Conservation (phyloP, 1,140 invertebrate genomes). For the Zaprionus camerounensis region DNA sequence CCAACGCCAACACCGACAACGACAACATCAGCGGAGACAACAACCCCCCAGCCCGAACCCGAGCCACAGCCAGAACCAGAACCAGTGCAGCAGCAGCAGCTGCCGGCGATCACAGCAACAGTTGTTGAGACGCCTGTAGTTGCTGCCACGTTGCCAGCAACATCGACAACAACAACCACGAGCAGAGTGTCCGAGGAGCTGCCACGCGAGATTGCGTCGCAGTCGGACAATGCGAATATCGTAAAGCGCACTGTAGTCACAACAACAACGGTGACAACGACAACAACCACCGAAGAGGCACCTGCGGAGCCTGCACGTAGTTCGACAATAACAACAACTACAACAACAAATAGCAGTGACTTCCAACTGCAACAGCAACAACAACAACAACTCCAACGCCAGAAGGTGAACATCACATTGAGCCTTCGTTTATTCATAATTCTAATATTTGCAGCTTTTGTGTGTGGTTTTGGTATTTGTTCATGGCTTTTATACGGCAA, state of each 20-base stretch:
- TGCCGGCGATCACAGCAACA: slow-evolving; percentile 7
- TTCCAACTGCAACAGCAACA: slow-evolving; percentile 50
- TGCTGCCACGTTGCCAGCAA: slow-evolving; percentile 21
- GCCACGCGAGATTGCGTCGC: neutral
- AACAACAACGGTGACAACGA: slow-evolving; percentile 60
- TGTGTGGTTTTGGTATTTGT: slow-evolving; percentile 84
- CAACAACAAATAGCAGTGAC: slow-evolving; percentile 58
- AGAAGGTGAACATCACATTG: slow-evolving; percentile 84
- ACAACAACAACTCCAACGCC: slow-evolving; percentile 66
- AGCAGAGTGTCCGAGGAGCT: neutral
- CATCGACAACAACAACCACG: slow-evolving; percentile 38
- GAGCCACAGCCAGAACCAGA: slow-evolving; percentile 26
- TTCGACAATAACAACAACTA: slow-evolving; percentile 58
- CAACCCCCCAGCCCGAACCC: slow-evolving; percentile 20
- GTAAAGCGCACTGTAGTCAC: slow-evolving; percentile 47
- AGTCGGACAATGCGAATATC: slow-evolving; percentile 5
- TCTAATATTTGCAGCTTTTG: slow-evolving; percentile 83
- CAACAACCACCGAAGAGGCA: slow-evolving; percentile 56
- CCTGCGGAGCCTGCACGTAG: slow-evolving; percentile 54
- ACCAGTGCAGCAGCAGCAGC: slow-evolving; percentile 10
- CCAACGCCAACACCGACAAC: slow-evolving; percentile 34
- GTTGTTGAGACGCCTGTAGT: slow-evolving; percentile 23
- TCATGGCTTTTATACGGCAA: slow-evolving; percentile 81
- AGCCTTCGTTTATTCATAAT: slow-evolving; percentile 83
- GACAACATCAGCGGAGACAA: slow-evolving; percentile 40